Evolutionary conservation across 2,797 vertebrate genomes (phyloP), one percentile per base, ranked within the genome.

Genomic region (Triplophysa yarkandensis): DNA sequence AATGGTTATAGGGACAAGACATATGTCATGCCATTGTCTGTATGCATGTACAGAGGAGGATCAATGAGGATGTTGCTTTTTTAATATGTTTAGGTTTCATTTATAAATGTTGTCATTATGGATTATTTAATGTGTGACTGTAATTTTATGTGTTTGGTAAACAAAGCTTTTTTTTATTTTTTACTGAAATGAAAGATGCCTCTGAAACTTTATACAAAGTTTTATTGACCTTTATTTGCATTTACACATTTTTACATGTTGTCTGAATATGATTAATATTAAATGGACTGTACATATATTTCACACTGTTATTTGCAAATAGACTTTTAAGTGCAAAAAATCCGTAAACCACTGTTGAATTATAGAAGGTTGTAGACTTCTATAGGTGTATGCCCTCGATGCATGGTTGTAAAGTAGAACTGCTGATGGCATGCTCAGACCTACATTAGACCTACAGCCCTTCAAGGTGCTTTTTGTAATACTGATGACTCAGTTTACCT

Each of bases 1-100:
- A 80, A 88, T 87, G 88, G 54, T 80, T 60, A 77, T 30, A 62
- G 46, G 69, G 79, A 54, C 64, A 66, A 25, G 27, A 71, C 48
- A 63, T 71, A 13, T 36, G 65, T 48, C 67, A 39, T 4, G 39
- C 34, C 62, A 76, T 76, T 75, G 77, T 58, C 80, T n/a, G 44
- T 73, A 19, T 71, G 54, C 32, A 39, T 50, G 64, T 60, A 60
- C 16, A 13, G 50, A 46, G 43, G 5, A 65, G 64, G 69, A 73
- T 46, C 43, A 46, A 52, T 50, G 48, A 43, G 9, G 71, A 54
- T 28, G 2, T 46, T 14, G 25, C 27, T 72, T 32, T 36, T 54
- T 6, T 66, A 6, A 57, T 48, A 25, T 57, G 64, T 65, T 2
- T 44, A 21, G 7, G 28, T 28, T 74, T 44, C 25, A 2, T 28